Evolutionary conservation across 1,140 invertebrate species (phyloP), one percentile per base, ranked within the genome.

Genomic region (Oryctes rhinoceros): DNA sequence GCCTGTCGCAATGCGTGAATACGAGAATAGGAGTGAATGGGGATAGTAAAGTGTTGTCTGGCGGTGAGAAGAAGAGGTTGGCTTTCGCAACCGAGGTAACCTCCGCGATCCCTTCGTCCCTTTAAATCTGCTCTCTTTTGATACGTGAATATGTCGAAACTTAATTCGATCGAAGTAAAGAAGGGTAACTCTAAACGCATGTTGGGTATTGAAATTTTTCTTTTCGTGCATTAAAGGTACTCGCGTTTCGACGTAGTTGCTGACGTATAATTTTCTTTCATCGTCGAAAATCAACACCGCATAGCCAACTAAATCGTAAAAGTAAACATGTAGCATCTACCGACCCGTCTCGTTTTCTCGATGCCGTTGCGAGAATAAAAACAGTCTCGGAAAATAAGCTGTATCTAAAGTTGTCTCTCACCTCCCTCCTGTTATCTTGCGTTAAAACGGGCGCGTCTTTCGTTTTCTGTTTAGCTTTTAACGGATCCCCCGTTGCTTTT

Each of bases 401-500:
- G 24, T 30, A 71, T 71, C 65, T 24, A 13, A 71, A 44, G 67
- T 74, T 48, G 47, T 76, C 75, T 76, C 44, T 76, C n/a, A 6
- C 75, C 44, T 47, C 20, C 37, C 35, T 30, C 20, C n/a, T 49
- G 11, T 49, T 49, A 49, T 76, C 75, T 47, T 44, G 18, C 44
- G 75, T 48, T 47, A 76, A 15, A 44, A 30, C 67, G 24, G 75
- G 10, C 65, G 39, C 24, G 35, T 77, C 39, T 47, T 76, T 76
- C 44, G n/a, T 78, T 75, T 39, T 78, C 15, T 37, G 47, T 87
- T 5, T 82, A 97, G 94, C 89, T 99, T 20, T 86, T 99, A 18
- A 98, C 96, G 11, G 95, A 99, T 89, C 98, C 98, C 0, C 93
- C 95, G 3, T 90, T 99, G 39, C 88, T 99, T 80, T 98, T 99